Conservation (phyloP, 2,797 vertebrate species). For the Ispidina picta region DNA sequence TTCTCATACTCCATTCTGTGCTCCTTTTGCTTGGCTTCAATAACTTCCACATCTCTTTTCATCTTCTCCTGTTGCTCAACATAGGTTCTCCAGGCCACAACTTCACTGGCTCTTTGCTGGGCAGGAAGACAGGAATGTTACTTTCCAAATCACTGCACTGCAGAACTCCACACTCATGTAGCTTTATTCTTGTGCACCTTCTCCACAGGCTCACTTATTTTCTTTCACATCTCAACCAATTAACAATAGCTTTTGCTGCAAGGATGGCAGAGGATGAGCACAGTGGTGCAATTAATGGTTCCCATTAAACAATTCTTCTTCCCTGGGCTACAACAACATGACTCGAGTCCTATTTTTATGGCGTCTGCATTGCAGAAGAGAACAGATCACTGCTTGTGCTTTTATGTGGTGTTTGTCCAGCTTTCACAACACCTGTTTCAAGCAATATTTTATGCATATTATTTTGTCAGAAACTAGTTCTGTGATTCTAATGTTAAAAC, state of each 20-base stretch:
- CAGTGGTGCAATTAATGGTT: too few species aligned
- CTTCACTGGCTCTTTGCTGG: constrained; percentile 89
- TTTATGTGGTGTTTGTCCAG: neutral
- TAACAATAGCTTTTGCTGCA: neutral
- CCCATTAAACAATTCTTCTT: too few species aligned
- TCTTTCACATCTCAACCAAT: neutral
- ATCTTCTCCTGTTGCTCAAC: constrained; percentile 81
- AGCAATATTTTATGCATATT: neutral
- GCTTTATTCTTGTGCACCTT: neutral
- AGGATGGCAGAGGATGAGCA: neutral
- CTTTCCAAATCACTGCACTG: neutral
- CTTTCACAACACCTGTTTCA: neutral
- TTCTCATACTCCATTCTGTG: constrained; percentile 83
- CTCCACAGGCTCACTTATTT: neutral
- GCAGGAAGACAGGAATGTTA: neutral
- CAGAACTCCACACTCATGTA: neutral
- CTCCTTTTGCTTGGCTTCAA: constrained; percentile 83
- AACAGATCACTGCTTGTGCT: neutral
- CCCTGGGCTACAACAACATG: neutral
- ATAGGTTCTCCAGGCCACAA: constrained; percentile 87
- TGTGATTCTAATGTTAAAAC: neutral
- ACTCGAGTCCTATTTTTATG: neutral
- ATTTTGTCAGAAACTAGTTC: neutral
- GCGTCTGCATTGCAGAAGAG: neutral
- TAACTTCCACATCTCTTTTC: constrained; percentile 78